These are phyloP conservation scores for Netelia virgata DNA, from an alignment of 2,888 invertebrate genomes.

Conservation along the genomic window DNA sequence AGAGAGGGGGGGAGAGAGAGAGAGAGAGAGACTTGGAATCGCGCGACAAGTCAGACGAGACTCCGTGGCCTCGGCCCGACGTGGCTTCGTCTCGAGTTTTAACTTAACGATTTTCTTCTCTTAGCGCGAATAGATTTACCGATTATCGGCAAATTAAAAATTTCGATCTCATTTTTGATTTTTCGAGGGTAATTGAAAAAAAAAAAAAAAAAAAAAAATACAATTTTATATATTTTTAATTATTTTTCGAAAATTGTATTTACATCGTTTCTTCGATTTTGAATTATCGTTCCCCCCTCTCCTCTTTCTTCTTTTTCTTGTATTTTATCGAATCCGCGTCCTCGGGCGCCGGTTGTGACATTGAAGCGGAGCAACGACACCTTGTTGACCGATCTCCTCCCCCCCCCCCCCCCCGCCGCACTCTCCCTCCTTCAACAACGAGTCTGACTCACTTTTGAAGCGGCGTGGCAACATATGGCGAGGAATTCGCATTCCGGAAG, in stretches of 20 bases:
- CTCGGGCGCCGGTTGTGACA: not conserved
- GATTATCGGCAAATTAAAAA: not conserved
- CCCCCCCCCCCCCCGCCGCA: not conserved
- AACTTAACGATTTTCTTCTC: conserved; percentile 1
- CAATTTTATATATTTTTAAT: too few relatives aligned
- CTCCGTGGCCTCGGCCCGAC: conserved; percentile 20
- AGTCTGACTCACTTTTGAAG: not conserved
- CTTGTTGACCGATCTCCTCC: conserved; percentile 34
- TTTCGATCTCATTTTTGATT: too few relatives aligned
- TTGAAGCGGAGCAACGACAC: conserved; percentile 42
- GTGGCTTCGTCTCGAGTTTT: conserved; percentile 20
- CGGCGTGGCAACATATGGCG: conserved; percentile 27
- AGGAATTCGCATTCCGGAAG: conserved; percentile 57
- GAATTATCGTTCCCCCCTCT: too few relatives aligned
- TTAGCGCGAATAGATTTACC: not conserved
- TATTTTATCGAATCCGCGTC: too few relatives aligned
- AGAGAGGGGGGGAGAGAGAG: not conserved
- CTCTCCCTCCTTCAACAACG: too few relatives aligned
- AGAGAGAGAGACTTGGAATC: conserved; percentile 26
- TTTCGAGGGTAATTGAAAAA: too few relatives aligned
- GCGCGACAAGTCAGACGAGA: conserved; percentile 46
- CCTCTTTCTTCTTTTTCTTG: too few relatives aligned
- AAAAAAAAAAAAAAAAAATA: too few relatives aligned
- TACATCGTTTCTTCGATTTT: too few relatives aligned
- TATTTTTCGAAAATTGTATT: too few relatives aligned